Evolutionary conservation across 1,140 invertebrate genomes (phyloP).

Genomic region (Drosophila seguyi): DNA sequence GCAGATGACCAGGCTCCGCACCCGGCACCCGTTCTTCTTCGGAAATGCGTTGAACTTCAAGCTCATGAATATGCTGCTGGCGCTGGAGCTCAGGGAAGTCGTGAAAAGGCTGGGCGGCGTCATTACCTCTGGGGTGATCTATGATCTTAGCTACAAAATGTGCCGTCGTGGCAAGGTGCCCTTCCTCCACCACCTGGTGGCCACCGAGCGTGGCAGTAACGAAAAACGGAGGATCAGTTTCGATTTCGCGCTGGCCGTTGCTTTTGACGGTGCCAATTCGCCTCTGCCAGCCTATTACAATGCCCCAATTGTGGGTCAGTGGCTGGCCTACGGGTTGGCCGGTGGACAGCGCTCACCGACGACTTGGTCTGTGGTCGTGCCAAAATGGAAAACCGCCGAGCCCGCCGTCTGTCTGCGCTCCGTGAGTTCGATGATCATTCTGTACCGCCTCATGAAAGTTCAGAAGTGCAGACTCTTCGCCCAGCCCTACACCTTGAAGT

Average conservation of each 20-base stretch:
- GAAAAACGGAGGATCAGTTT: slow-evolving; percentile 30
- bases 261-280: slow-evolving; percentile 26
- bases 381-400: slow-evolving; percentile 33
- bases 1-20: background rate
- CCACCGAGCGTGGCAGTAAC: slow-evolving; percentile 1
- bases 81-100: slow-evolving; percentile 27
- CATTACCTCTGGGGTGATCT: background rate
- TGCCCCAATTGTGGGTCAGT: slow-evolving; percentile 24
- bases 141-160: slow-evolving; percentile 36
- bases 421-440: slow-evolving; percentile 11
- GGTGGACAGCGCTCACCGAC: background rate
- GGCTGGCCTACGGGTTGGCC: slow-evolving; percentile 48
- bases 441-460: slow-evolving; percentile 34
- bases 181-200: slow-evolving; percentile 50
- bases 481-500: slow-evolving; percentile 37
- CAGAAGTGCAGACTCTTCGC: slow-evolving; percentile 34
- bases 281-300: slow-evolving; percentile 37
- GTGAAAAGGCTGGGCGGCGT: background rate
- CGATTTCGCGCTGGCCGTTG: slow-evolving; percentile 55
- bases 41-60: slow-evolving; percentile 45
- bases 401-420: background rate
- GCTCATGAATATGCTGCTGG: slow-evolving; percentile 41
- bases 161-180: slow-evolving; percentile 5
- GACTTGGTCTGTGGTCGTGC: slow-evolving; percentile 49
- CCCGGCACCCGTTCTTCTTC: slow-evolving; percentile 47